phyloP scores from a whole-genome alignment of 2,797 vertebrate genomes.

The Luscinia megarhynchos region DNA sequence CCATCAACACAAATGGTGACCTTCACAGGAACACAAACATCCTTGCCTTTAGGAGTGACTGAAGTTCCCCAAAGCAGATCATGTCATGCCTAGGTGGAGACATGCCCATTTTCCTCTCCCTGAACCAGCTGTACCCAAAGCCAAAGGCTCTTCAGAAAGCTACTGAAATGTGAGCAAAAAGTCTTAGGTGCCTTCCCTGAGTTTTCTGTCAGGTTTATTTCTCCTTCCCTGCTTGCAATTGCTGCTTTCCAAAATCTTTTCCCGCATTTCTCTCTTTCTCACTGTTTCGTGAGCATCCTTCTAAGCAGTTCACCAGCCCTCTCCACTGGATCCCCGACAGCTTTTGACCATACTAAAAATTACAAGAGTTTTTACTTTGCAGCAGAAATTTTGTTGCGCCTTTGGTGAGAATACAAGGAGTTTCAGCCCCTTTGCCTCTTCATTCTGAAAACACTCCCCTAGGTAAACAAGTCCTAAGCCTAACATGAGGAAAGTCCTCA shows the following conservation, averaged over 20 bases:
- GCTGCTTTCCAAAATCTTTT: not conserved
- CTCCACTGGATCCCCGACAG: accelerated
- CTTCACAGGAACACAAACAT: not conserved
- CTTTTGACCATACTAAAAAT: not conserved
- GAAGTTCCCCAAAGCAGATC: not conserved
- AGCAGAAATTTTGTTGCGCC: not conserved
- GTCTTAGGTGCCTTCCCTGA: not conserved
- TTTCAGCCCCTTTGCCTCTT: not conserved
- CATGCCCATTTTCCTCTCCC: not conserved
- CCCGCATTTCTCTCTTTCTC: not conserved
- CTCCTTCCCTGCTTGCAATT: not conserved
- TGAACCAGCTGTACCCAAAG: not conserved
- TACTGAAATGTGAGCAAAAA: not conserved
- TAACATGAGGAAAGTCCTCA: not conserved
- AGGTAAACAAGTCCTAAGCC: not conserved
- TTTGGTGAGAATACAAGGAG: not conserved
- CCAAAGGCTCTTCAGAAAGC: not conserved
- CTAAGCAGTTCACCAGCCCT: not conserved
- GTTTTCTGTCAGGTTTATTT: not conserved
- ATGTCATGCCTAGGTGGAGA: not conserved
- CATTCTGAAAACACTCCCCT: not conserved
- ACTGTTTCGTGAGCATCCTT: not conserved
- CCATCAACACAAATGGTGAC: not conserved
- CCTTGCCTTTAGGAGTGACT: not conserved
- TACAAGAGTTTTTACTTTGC: not conserved